These are phyloP conservation scores for Eupeodes luniger DNA, from an alignment of 2,888 invertebrate genomes.

Conservation along the genomic window DNA sequence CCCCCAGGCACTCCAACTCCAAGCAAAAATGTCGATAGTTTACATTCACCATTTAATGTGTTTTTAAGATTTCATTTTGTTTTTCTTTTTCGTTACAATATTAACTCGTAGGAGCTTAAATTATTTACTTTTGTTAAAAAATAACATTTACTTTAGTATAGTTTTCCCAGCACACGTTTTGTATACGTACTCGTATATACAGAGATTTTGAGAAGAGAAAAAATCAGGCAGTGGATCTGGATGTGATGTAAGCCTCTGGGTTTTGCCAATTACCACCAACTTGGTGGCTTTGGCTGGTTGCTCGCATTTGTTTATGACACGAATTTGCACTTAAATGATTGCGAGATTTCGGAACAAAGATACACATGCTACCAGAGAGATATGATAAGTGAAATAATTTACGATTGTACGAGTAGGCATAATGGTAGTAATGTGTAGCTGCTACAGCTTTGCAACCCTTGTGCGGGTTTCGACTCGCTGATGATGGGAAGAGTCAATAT, in stretches of 20 bases:
- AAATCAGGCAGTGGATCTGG: slow-evolving; percentile 21
- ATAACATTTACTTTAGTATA: slow-evolving; percentile 52
- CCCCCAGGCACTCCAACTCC: slow-evolving; percentile 57
- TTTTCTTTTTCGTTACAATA: slow-evolving; percentile 9
- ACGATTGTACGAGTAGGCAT: neutral
- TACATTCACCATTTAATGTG: slow-evolving; percentile 60
- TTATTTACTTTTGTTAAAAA: slow-evolving; percentile 65
- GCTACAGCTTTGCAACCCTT: slow-evolving; percentile 38
- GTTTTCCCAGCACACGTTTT: slow-evolving; percentile 28
- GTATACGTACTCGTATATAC: neutral
- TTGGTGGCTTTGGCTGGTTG: slow-evolving; percentile 27
- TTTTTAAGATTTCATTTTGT: slow-evolving; percentile 3
- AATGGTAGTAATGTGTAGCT: neutral
- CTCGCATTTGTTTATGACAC: slow-evolving; percentile 73
- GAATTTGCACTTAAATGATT: slow-evolving; percentile 75
- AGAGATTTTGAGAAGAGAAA: slow-evolving; percentile 29
- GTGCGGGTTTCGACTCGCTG: slow-evolving; percentile 22
- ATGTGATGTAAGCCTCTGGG: slow-evolving; percentile 34
- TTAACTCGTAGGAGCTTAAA: neutral
- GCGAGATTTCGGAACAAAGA: slow-evolving; percentile 39
- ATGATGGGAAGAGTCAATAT: slow-evolving; percentile 47
- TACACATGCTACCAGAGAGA: slow-evolving; percentile 19
- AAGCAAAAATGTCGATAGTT: slow-evolving; percentile 40
- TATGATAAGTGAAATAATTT: slow-evolving; percentile 45
- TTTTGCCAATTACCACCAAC: slow-evolving; percentile 28